Conservation (phyloP, 2,113 vertebrate genomes). For the Origma solitaria region DNA sequence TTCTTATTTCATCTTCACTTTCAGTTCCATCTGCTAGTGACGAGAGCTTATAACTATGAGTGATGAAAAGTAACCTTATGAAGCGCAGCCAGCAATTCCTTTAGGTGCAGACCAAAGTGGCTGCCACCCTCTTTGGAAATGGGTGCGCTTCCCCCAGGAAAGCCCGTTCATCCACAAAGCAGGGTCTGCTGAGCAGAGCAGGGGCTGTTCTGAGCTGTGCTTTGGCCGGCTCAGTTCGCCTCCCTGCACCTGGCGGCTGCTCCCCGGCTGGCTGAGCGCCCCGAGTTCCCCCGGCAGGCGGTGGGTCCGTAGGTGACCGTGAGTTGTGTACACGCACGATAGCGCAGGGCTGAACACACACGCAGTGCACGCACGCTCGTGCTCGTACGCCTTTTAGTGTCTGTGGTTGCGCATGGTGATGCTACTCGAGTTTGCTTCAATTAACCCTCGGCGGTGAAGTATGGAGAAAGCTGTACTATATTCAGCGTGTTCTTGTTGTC, state of each 20-base stretch:
- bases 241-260: neutral
- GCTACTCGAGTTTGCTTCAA: neutral
- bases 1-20: neutral
- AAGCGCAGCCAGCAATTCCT: neutral
- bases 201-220: neutral
- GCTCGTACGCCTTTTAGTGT: neutral
- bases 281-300: neutral
- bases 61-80: neutral
- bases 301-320: neutral
- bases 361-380: neutral
- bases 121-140: neutral
- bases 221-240: neutral
- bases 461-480: slow-evolving; percentile 13
- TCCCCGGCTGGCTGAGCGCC: neutral
- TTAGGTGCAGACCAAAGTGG: neutral
- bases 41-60: neutral
- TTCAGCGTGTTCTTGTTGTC: slow-evolving; percentile 29
- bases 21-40: neutral
- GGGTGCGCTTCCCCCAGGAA: neutral
- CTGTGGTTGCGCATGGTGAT: slow-evolving; percentile 11
- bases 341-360: neutral
- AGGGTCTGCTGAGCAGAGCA: neutral
- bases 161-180: neutral
- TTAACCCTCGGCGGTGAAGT: neutral
- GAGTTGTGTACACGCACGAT: neutral